phyloP scores from a whole-genome alignment of 2,888 invertebrate genomes.

The Schizotus pectinicornis region DNA sequence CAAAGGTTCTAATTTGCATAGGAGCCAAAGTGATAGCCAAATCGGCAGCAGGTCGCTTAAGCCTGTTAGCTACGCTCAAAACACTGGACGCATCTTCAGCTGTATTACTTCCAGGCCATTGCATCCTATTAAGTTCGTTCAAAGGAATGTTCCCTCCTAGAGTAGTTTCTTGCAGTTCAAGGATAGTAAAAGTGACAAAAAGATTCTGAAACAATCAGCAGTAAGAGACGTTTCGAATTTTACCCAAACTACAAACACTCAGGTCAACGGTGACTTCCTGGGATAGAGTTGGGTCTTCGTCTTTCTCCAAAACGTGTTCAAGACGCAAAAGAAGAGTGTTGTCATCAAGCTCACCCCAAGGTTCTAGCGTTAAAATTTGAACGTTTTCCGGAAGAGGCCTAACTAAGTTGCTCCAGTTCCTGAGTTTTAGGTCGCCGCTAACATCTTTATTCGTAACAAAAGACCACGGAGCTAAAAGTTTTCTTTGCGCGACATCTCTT shows the following conservation, averaged over 20 bases:
- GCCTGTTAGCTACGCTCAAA: slow-evolving; percentile 31
- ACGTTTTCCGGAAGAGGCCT: slow-evolving; percentile 68
- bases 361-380: slow-evolving; percentile 78
- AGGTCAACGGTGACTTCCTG: slow-evolving; percentile 63
- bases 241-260: slow-evolving; percentile 51
- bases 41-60: not conserved
- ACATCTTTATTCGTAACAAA: slow-evolving; percentile 59
- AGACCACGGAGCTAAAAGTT: slow-evolving; percentile 64
- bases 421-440: slow-evolving; percentile 4
- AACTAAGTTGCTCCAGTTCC: slow-evolving; percentile 46
- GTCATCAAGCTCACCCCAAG: slow-evolving; percentile 62
- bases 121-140: slow-evolving; percentile 56
- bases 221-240: too few species aligned
- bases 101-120: slow-evolving; percentile 24
- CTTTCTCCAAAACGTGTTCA: slow-evolving; percentile 74
- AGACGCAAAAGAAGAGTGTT: slow-evolving; percentile 69
- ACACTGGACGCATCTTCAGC: not conserved
- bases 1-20: slow-evolving; percentile 24
- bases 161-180: slow-evolving; percentile 51
- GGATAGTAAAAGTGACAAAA: slow-evolving; percentile 49
- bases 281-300: slow-evolving; percentile 64
- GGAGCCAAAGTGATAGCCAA: slow-evolving; percentile 13
- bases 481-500: slow-evolving; percentile 58
- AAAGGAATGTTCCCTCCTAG: slow-evolving; percentile 60
- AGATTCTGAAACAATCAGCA: slow-evolving; percentile 31